Base-by-base conservation (phyloP, 2,113 vertebrate species). In the Clinocottus analis region DNA sequence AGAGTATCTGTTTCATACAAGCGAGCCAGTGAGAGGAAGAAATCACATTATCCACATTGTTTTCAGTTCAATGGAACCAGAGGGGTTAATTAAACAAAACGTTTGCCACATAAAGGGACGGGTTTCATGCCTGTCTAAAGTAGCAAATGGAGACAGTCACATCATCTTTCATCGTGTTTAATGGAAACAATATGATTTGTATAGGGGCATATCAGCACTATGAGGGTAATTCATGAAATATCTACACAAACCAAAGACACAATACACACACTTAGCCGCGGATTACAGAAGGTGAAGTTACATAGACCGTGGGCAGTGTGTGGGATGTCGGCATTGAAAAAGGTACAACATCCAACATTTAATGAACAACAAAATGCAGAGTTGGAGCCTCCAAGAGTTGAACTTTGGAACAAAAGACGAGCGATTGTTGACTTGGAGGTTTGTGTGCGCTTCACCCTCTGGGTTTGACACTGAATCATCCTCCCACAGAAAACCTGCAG, bases 31-130 rank as follows among this genome's bases (percentile, higher is more conserved):
- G 81, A 66, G 63, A 65, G 31, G 59, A 62, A 67, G 62, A 72
- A 86, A 90, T 91, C 62, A 29, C 43, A 80, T 90, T 85, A 91
- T 45, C 31, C 60, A 14, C 55, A 67, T 7, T 23, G 23, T 67
- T 67, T 19, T 62, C 51, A 76, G 13, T 45, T 78, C 19, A 27
- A 41, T 75, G 35, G 71, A 69, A 76, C 31, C 27, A 14, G 27
- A 33, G 19, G 33, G 59, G 39, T 77, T 75, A 83, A 83, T 90
- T 69, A 87, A 75, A 61, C n/a, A 14, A n/a, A 55, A 45, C 79
- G 45, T n/a, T 13, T 27, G 51, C 25, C 49, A 53, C 64, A 64
- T 3, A 29, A n/a, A 35, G 14, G n/a, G 31, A 80, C 67, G 0
- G 12, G 68, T 88, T 81, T 87, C 70, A 82, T 64, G 29, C 73